Base-by-base conservation (phyloP, 2,888 invertebrate genomes). In the Pristionchus exspectatus region DNA sequence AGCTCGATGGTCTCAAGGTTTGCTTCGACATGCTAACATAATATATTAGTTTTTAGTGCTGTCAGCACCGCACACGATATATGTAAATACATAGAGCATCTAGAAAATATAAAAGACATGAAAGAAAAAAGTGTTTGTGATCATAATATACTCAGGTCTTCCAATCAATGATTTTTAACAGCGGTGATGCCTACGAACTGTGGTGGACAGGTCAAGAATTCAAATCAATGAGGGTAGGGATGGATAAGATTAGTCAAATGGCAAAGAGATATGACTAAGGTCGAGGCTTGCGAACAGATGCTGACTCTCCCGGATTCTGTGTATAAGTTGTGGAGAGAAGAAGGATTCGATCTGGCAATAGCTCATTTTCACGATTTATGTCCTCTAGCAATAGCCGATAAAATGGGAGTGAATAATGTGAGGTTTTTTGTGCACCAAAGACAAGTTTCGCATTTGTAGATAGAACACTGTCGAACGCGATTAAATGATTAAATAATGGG, bases 181-280 rank as follows among this genome's bases (percentile, higher is more conserved):
- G 92, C n/a, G 94, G 94, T 33, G 93, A 92, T 89, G 93, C 94
- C 18, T 94, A 94, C 89, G 94, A 94, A 87, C 90, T 94, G 44
- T 94, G 94, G 94, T 94, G 94, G 94, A 94, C 94, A 16, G 94
- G 94, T 4, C 94, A 94, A 90, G 94, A 94, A 85, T 94, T 94
- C 91, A 93, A 94, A 84, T 93, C 93, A 44, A 94, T 94, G 94
- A 89, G 94, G 63, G 91, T 87, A 59, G 14, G 81, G 59, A 38
- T 44, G n/a, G 44, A n/a, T 83, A 21, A 44, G 5, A 38, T n/a
- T 74, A 24, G 74, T 74, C 44, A n/a, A 2, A 83, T 9, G 5
- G 33, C 7, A 18, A 74, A 74, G 9, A 27, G 3, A 27, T 18
- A 59, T 18, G 21, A n/a, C 21, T 10, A n/a, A 87, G 87, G 69